These are phyloP conservation scores for Plutomurus gul DNA, from an alignment of 1,140 invertebrate genomes.

Conservation along the genomic window DNA sequence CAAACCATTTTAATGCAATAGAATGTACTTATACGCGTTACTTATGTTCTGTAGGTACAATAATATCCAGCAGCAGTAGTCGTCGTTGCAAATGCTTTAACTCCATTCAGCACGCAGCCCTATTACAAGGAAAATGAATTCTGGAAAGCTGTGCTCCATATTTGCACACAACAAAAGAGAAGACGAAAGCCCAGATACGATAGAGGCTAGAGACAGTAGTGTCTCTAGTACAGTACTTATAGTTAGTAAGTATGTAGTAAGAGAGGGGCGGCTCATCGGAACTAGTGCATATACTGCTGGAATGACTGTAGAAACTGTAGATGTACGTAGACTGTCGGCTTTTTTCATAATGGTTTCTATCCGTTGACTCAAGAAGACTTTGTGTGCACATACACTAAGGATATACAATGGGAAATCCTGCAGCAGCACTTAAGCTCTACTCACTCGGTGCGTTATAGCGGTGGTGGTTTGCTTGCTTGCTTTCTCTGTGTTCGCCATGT, in stretches of 20 bases:
- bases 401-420: too few species aligned
- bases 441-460: too few species aligned
- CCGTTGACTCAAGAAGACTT: neutral
- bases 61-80: too few species aligned
- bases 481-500: too few species aligned
- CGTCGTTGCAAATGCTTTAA: neutral
- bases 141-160: neutral
- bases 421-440: too few species aligned
- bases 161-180: too few species aligned
- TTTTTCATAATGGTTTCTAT: slow-evolving; percentile 6
- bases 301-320: too few species aligned
- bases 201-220: neutral
- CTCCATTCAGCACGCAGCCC: neutral
- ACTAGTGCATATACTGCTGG: neutral
- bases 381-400: neutral
- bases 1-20: neutral
- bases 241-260: too few species aligned
- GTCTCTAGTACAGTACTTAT: neutral
- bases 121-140: neutral
- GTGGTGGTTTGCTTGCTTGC: too few species aligned
- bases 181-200: neutral
- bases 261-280: neutral
- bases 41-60: neutral
- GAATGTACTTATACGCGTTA: neutral
- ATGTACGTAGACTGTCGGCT: too few species aligned